These are phyloP conservation scores for Pachyuromys duprasi DNA, from an alignment of 2,797 vertebrate species.

Conservation along the genomic window DNA sequence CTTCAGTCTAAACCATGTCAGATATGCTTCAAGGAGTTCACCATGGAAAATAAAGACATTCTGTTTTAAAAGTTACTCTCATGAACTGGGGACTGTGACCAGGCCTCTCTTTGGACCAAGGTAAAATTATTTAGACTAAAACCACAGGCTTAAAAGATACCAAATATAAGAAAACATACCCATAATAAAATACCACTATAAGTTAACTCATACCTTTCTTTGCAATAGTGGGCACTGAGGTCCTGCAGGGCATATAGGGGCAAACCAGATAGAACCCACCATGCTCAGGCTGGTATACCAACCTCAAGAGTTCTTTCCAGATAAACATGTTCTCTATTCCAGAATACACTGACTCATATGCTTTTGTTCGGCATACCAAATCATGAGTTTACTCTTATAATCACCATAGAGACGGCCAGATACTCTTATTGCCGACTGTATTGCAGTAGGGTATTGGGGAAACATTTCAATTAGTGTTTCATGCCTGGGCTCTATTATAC, in stretches of 20 bases:
- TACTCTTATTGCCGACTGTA: neutral
- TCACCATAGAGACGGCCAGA: neutral
- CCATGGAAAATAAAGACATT: neutral
- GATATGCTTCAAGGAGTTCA: neutral
- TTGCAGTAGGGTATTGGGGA: neutral
- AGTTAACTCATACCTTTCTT: neutral
- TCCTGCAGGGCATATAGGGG: neutral
- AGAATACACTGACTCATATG: neutral
- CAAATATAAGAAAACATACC: conserved; percentile 29
- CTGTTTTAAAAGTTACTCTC: neutral
- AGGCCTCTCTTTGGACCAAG: neutral
- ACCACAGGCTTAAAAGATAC: neutral
- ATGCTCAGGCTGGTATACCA: neutral
- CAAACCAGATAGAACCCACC: neutral
- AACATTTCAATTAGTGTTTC: neutral
- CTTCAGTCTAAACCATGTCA: neutral
- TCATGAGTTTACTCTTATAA: neutral
- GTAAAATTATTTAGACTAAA: conserved; percentile 1
- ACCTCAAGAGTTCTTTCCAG: neutral
- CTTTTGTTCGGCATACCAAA: neutral
- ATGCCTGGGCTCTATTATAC: neutral
- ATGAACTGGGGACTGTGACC: neutral
- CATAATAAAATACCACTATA: conserved; percentile 12
- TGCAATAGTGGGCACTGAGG: neutral
- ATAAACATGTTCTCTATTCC: neutral